These are phyloP conservation scores for Melozone crissalis DNA, from an alignment of 2,113 vertebrate species.

Conservation along the genomic window DNA sequence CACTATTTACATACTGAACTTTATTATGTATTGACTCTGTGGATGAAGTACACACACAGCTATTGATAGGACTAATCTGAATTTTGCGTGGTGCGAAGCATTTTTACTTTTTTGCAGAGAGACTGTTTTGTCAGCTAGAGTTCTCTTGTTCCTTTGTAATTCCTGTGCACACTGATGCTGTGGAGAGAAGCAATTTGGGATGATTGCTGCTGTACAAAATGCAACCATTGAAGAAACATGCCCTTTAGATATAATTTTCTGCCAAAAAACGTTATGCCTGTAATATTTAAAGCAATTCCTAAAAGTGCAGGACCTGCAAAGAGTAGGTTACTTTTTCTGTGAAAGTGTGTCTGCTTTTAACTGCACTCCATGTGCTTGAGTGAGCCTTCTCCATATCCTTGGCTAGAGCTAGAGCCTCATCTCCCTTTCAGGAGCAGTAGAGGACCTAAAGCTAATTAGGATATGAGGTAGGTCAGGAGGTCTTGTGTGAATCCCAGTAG, in stretches of 20 bases:
- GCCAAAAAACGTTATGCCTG: background rate
- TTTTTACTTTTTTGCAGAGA: background rate
- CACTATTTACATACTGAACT: background rate
- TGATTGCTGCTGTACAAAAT: background rate
- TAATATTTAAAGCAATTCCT: background rate
- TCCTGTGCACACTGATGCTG: background rate
- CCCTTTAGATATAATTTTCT: background rate
- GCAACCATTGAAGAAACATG: background rate
- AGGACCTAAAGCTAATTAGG: background rate
- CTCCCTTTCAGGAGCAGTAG: background rate
- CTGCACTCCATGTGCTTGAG: background rate
- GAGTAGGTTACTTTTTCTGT: background rate
- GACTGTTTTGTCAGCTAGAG: background rate
- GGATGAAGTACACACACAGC: background rate
- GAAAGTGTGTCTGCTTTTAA: background rate
- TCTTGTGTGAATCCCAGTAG: background rate
- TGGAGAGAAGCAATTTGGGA: background rate
- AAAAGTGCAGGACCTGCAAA: background rate
- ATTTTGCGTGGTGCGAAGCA: background rate
- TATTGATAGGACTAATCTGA: background rate
- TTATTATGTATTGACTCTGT: background rate
- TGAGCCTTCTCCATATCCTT: background rate
- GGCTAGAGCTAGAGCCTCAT: background rate
- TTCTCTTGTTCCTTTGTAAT: background rate
- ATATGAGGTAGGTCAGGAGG: background rate